phyloP scores from a whole-genome alignment of 2,888 invertebrate species.

The Spisula solida region DNA sequence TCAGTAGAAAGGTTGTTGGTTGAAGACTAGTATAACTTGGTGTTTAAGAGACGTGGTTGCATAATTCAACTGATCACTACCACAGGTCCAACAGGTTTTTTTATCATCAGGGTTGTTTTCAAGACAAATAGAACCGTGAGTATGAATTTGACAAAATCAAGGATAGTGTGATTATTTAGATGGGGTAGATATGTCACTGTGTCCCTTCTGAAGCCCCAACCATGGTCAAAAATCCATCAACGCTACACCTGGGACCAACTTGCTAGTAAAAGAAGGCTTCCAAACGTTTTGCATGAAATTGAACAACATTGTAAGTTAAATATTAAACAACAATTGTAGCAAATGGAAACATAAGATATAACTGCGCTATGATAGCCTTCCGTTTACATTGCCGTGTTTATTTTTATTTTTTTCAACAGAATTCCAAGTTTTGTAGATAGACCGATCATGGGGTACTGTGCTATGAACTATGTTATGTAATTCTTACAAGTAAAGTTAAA shows the following conservation, averaged over 20 bases:
- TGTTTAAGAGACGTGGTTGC: no score
- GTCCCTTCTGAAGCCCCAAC: slow-evolving; percentile 59
- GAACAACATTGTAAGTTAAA: slow-evolving; percentile 55
- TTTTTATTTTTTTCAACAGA: slow-evolving; percentile 27
- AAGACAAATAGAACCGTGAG: no score
- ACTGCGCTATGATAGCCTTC: slow-evolving; percentile 40
- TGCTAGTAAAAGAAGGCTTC: slow-evolving; percentile 84
- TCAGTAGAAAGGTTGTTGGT: no score
- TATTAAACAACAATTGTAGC: slow-evolving; percentile 21
- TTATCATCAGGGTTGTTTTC: no score
- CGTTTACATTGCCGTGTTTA: slow-evolving; percentile 37
- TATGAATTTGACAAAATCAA: no score
- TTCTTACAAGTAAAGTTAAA: not conserved
- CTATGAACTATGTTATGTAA: slow-evolving; percentile 2
- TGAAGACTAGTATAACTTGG: no score
- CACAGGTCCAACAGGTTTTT: no score
- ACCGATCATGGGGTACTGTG: slow-evolving; percentile 44
- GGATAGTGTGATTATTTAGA: not conserved
- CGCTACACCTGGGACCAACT: slow-evolving; percentile 56
- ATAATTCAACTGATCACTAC: no score
- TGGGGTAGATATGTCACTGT: slow-evolving; percentile 27
- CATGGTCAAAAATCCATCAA: slow-evolving; percentile 88
- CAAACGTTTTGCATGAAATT: slow-evolving; percentile 73
- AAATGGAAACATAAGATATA: not conserved
- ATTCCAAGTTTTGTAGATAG: slow-evolving; percentile 30